These are phyloP conservation scores for Anorthoa munda DNA, from an alignment of 2,888 invertebrate species.

Conservation along the genomic window DNA sequence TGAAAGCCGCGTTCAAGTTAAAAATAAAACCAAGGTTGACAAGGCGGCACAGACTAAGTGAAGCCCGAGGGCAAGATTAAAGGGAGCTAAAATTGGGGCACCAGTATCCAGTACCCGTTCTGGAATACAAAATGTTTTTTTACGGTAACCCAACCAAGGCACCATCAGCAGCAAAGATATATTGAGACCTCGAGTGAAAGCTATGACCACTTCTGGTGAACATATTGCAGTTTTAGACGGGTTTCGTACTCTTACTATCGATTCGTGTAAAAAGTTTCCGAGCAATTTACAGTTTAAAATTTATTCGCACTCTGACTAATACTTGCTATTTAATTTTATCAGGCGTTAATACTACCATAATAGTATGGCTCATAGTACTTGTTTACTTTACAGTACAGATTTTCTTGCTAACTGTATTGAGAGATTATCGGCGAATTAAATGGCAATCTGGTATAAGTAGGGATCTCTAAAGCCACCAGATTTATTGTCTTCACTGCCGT, in stretches of 20 bases:
- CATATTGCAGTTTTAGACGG: not conserved
- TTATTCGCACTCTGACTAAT: slow-evolving; percentile 9
- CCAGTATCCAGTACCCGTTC: slow-evolving; percentile 2
- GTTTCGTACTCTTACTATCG: not conserved
- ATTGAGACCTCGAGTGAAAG: not conserved
- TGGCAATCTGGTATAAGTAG: slow-evolving; percentile 11
- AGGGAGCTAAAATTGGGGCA: slow-evolving; percentile 32
- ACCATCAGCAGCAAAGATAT: not conserved
- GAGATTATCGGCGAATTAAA: slow-evolving; percentile 30
- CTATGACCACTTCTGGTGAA: not conserved
- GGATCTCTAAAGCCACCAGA: slow-evolving; percentile 15
- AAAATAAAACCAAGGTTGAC: slow-evolving; percentile 49
- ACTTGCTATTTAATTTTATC: slow-evolving; percentile 46
- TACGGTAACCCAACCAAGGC: not conserved
- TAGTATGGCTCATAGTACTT: not conserved
- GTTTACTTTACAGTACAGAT: not conserved
- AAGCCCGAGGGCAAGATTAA: slow-evolving; percentile 31
- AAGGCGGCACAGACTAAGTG: slow-evolving; percentile 15
- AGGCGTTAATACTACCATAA: slow-evolving; percentile 34
- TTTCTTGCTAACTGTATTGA: slow-evolving; percentile 18
- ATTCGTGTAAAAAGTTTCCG: not conserved
- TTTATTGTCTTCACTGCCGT: slow-evolving; percentile 46
- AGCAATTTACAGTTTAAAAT: slow-evolving; percentile 20
- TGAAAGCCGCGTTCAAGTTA: slow-evolving; percentile 31
- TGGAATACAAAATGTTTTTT: slow-evolving; percentile 9